Conservation (phyloP, 1,140 invertebrate species). For the Drosophila setifemur region DNA sequence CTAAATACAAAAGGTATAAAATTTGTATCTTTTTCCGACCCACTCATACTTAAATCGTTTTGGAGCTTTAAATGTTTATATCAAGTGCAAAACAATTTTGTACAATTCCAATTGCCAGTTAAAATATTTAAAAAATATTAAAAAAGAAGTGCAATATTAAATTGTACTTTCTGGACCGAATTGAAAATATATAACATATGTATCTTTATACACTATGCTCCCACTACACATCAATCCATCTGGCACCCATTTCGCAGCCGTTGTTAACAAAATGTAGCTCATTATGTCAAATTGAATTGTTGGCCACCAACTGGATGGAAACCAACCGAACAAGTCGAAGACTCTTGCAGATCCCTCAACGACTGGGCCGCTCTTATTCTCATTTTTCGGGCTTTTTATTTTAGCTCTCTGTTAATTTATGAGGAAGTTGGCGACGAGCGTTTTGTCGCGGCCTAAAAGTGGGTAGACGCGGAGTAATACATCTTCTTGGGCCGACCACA, state of each 20-base stretch:
- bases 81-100: too few species aligned
- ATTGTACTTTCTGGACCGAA: too few species aligned
- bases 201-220: slow-evolving; percentile 4
- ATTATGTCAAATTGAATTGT: slow-evolving; percentile 82
- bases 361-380: slow-evolving; percentile 14
- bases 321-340: slow-evolving; percentile 53
- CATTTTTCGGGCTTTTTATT: slow-evolving; percentile 9
- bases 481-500: slow-evolving; percentile 63
- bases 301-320: slow-evolving; percentile 34
- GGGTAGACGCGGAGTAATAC: slow-evolving; percentile 64
- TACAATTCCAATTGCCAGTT: too few species aligned
- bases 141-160: too few species aligned
- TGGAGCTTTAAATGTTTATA: too few species aligned
- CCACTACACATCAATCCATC: background rate
- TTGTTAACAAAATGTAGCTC: slow-evolving; percentile 72
- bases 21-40: too few species aligned
- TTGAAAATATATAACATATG: too few species aligned
- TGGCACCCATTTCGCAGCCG: background rate
- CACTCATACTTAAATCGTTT: too few species aligned
- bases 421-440: slow-evolving; percentile 63
- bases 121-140: too few species aligned
- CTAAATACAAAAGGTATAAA: too few species aligned
- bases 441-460: slow-evolving; percentile 72
- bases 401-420: slow-evolving; percentile 20
- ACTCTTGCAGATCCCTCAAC: slow-evolving; percentile 38